phyloP scores from a whole-genome alignment of 2,888 invertebrate species.

The Thalpophila matura region DNA sequence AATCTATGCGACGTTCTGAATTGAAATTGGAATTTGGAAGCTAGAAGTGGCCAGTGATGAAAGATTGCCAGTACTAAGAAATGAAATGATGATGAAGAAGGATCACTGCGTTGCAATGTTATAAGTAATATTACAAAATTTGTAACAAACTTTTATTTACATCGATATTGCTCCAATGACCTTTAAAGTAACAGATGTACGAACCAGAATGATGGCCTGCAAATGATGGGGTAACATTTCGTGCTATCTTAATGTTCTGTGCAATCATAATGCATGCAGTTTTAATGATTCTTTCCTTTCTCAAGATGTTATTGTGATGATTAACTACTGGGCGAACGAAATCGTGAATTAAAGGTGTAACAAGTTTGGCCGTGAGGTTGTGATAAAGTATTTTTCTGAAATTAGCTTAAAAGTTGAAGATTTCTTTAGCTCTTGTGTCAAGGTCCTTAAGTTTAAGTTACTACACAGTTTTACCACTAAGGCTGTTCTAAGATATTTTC shows the following conservation, averaged over 20 bases:
- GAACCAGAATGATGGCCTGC: constrained; percentile 12
- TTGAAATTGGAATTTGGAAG: too few relatives aligned
- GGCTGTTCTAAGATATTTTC: too few relatives aligned
- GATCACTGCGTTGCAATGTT: too few relatives aligned
- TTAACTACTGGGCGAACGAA: constrained; percentile 3
- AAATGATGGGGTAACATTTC: constrained; percentile 44
- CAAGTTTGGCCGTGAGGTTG: neutral
- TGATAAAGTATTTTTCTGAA: neutral
- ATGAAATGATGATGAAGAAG: too few relatives aligned
- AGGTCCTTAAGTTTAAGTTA: too few relatives aligned
- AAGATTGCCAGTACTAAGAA: too few relatives aligned
- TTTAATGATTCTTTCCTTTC: constrained; percentile 45
- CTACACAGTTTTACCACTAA: too few relatives aligned
- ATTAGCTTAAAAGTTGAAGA: neutral
- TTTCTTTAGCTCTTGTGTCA: too few relatives aligned
- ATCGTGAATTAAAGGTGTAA: constrained; percentile 22
- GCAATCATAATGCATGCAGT: constrained; percentile 32
- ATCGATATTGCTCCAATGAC: constrained; percentile 47
- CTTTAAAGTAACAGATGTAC: constrained; percentile 31
- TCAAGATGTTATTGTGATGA: constrained; percentile 32
- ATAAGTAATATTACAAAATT: constrained; percentile 21
- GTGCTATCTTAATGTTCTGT: constrained; percentile 48
- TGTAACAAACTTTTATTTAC: neutral
- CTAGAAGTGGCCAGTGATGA: too few relatives aligned
- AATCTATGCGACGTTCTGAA: too few relatives aligned